Evolutionary conservation across 2,113 vertebrate genomes (phyloP).

Genomic region (Nematolebias whitei): DNA sequence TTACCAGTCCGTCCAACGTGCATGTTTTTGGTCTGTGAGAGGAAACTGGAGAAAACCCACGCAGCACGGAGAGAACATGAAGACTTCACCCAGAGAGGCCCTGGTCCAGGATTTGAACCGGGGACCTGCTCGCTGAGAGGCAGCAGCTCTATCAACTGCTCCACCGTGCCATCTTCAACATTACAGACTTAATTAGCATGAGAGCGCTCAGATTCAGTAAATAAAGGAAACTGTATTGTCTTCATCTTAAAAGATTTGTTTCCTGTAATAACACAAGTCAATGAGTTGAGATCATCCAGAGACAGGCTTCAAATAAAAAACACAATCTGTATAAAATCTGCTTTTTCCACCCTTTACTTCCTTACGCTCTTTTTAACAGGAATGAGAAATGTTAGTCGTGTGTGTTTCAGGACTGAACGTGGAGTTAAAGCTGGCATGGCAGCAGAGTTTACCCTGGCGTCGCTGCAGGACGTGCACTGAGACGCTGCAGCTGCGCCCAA

Average conservation of each 20-base stretch:
- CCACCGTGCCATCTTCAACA: background rate
- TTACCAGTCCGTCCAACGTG: too few relatives aligned
- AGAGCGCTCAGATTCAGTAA: background rate
- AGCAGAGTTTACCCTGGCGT: slow-evolving; percentile 54
- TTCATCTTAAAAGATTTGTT: background rate
- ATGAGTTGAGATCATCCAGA: background rate
- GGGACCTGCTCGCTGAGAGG: too few relatives aligned
- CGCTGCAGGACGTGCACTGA: slow-evolving; percentile 46
- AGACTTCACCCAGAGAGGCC: too few relatives aligned
- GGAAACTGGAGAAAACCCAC: too few relatives aligned
- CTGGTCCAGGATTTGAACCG: too few relatives aligned
- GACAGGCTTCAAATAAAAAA: background rate
- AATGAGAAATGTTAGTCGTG: slow-evolving; percentile 1
- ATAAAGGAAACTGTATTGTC: background rate
- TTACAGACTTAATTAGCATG: background rate
- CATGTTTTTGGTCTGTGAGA: too few relatives aligned
- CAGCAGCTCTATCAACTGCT: too few relatives aligned
- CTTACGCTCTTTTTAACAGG: background rate
- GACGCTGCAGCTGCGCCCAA: slow-evolving; percentile 52
- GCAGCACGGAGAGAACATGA: too few relatives aligned
- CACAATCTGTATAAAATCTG: too few relatives aligned
- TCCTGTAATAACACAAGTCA: background rate
- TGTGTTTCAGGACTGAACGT: slow-evolving; percentile 23
- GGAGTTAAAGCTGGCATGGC: slow-evolving; percentile 36
- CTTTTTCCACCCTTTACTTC: background rate